Percentiles rank a stretch among this genome's conserved stretches.
phyloP scores from a whole-genome alignment of 2,113 vertebrate genomes.

The Halichoeres trimaculatus region DNA sequence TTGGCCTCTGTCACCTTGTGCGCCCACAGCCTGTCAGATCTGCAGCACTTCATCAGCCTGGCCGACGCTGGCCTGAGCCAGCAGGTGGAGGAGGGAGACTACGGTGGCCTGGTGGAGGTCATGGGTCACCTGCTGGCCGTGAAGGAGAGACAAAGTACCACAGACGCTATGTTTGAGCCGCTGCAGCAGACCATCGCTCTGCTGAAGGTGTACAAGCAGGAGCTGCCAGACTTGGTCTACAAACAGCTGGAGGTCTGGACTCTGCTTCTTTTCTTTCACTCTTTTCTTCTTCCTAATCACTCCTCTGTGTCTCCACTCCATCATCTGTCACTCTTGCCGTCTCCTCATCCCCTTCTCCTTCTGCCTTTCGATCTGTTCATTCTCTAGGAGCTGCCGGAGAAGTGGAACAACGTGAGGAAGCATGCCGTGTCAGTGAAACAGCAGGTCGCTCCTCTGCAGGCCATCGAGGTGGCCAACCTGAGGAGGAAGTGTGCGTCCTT shows the following conservation, averaged over 20 bases:
- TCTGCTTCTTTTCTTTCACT: neutral
- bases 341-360: constrained; percentile 3
- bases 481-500: constrained; percentile 86
- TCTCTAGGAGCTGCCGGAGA: constrained; percentile 91
- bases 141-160: constrained; percentile 88
- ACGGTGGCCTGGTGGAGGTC: constrained; percentile 85
- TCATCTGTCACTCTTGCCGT: constrained; percentile 23
- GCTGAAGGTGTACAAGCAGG: constrained; percentile 90
- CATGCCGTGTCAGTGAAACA: constrained; percentile 86
- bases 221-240: constrained; percentile 88
- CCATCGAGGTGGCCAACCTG: constrained; percentile 84
- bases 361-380: neutral
- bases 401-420: constrained; percentile 91
- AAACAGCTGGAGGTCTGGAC: constrained; percentile 88
- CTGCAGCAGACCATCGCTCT: constrained; percentile 91
- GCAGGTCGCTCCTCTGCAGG: constrained; percentile 92
- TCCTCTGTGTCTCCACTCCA: constrained; percentile 24
- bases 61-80: constrained; percentile 82
- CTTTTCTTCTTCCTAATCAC: constrained; percentile 10
- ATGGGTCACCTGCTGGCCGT: constrained; percentile 92
- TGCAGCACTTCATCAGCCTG: constrained; percentile 86
- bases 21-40: constrained; percentile 86
- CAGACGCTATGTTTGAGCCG: constrained; percentile 93
- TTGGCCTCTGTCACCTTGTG: neutral
- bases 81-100: constrained; percentile 88